Conservation (phyloP, 30 jellyfish, hydroid and myxozoan genomes). For the Sanderia malayensis region DNA sequence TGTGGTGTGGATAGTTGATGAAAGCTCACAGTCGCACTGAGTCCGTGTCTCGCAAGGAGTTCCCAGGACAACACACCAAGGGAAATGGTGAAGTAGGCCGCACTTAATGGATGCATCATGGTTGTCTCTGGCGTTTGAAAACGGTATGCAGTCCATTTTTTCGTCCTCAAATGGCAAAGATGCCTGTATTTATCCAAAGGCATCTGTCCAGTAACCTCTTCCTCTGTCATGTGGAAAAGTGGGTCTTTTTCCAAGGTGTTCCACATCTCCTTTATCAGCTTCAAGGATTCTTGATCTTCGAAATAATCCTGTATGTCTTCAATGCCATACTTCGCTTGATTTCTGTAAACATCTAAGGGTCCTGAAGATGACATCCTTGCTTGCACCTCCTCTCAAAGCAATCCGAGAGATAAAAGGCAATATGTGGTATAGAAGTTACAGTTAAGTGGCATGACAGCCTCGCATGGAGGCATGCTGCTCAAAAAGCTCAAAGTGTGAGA, state of each 20-base stretch:
- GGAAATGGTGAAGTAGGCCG: neutral
- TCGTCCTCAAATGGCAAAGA: constrained; percentile 53
- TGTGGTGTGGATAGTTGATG: no score
- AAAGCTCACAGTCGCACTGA: neutral
- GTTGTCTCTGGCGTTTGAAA: constrained; percentile 15
- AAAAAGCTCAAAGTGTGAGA: no score
- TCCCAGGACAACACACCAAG: constrained; percentile 35
- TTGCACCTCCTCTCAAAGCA: no score
- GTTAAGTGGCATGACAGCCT: no score
- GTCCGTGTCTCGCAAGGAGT: constrained; percentile 21
- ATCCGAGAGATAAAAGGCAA: no score
- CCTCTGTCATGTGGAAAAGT: constrained; percentile 47
- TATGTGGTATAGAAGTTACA: no score
- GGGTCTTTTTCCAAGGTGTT: constrained; percentile 77
- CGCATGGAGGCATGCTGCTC: no score
- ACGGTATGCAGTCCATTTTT: constrained; percentile 20
- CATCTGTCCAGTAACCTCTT: constrained; percentile 43
- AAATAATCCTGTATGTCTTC: constrained; percentile 38
- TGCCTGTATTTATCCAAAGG: constrained; percentile 58
- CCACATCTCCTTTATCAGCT: constrained; percentile 20
- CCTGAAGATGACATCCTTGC: constrained; percentile 21
- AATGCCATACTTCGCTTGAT: constrained; percentile 26
- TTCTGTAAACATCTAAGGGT: constrained; percentile 62
- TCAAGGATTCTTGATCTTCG: constrained; percentile 38
- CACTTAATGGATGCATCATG: constrained; percentile 11